Conservation (phyloP, 2,888 invertebrate species). For the Mythimna albipuncta region DNA sequence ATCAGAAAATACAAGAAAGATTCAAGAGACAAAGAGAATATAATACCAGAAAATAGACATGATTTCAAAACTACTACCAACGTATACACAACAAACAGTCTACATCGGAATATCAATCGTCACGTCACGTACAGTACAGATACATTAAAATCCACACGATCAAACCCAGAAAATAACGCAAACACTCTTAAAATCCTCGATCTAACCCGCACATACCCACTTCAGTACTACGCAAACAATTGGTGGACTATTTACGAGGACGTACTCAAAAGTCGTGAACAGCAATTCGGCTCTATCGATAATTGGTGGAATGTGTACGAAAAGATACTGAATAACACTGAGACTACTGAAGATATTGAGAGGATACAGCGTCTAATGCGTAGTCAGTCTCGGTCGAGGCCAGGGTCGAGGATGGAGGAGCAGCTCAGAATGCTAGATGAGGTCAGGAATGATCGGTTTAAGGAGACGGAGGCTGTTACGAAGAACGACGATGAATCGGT, state of each 20-base stretch:
- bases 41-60: slow-evolving; percentile 62
- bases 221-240: slow-evolving; percentile 88
- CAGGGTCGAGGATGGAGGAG: slow-evolving; percentile 84
- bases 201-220: slow-evolving; percentile 83
- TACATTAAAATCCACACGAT: slow-evolving; percentile 71
- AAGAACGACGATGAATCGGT: slow-evolving; percentile 84
- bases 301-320: slow-evolving; percentile 89
- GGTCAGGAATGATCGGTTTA: slow-evolving; percentile 80
- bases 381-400: slow-evolving; percentile 72
- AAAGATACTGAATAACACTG: slow-evolving; percentile 77
- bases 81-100: slow-evolving; percentile 59
- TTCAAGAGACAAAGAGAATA: slow-evolving; percentile 77
- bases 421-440: slow-evolving; percentile 83
- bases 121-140: slow-evolving; percentile 68
- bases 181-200: slow-evolving; percentile 83
- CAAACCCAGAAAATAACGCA: slow-evolving; percentile 68
- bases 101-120: slow-evolving; percentile 71
- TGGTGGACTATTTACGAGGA: slow-evolving; percentile 89
- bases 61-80: slow-evolving; percentile 76
- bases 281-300: slow-evolving; percentile 87
- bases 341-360: slow-evolving; percentile 75
- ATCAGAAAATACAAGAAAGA: slow-evolving; percentile 82
- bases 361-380: slow-evolving; percentile 69
- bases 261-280: slow-evolving; percentile 82
- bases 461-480: slow-evolving; percentile 79